Evolutionary conservation across 2,888 invertebrate genomes (phyloP).

Genomic region (Aleiodes leptofemur): DNA sequence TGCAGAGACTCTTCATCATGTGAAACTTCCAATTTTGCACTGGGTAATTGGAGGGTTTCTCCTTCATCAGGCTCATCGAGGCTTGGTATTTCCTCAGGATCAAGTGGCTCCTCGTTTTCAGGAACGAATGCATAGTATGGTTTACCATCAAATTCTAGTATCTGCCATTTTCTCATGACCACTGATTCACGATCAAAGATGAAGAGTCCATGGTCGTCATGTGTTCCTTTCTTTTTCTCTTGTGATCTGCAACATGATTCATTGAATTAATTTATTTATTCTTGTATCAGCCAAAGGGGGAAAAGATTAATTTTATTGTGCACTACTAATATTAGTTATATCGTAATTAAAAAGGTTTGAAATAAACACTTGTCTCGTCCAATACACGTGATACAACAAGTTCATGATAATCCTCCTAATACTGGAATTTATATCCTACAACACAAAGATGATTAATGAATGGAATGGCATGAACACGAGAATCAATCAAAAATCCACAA

Average conservation of each 20-base stretch:
- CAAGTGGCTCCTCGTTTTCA: conserved; percentile 66
- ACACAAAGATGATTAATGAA: no score
- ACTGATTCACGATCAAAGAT: conserved; percentile 70
- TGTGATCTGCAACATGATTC: conserved; percentile 13
- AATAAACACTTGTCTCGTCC: no score
- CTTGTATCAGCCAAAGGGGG: neutral
- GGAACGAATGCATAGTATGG: conserved; percentile 73
- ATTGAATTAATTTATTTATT: conserved; percentile 2
- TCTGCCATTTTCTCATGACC: conserved; percentile 73
- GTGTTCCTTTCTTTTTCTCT: conserved; percentile 26
- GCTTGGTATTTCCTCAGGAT: conserved; percentile 59
- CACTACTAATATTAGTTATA: no score
- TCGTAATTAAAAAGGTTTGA: no score
- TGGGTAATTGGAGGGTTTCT: conserved; percentile 16
- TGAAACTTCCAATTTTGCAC: conserved; percentile 45
- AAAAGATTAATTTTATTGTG: neutral
- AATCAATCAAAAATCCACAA: no score
- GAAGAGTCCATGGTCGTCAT: conserved; percentile 63
- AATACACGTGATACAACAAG: no score
- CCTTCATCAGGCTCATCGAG: conserved; percentile 40
- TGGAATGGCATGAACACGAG: no score
- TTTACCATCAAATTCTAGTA: conserved; percentile 72
- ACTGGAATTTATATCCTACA: no score
- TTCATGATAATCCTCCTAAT: no score
- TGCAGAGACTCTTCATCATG: conserved; percentile 50